Percentiles rank a stretch among this genome's conserved stretches.
These are phyloP conservation scores for Heterotis niloticus DNA, from an alignment of 2,113 vertebrate species.

Conservation along the genomic window DNA sequence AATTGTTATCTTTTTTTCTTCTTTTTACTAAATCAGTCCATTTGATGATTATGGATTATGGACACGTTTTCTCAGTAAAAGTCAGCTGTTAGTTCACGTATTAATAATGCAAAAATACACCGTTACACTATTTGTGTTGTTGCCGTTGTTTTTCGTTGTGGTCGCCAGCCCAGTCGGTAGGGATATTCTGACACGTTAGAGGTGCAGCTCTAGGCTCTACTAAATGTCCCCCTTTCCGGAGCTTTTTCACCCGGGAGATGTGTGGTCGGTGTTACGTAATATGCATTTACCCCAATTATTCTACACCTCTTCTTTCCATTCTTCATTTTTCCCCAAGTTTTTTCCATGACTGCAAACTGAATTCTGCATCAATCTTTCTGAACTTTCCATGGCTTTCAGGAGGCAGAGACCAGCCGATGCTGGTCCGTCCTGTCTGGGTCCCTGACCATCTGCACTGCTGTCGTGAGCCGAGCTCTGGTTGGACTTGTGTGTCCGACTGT, in stretches of 20 bases:
- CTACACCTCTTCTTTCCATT: background rate
- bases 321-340: background rate
- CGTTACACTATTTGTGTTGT: slow-evolving; percentile 20
- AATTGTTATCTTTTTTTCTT: slow-evolving; percentile 28
- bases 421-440: too few species aligned
- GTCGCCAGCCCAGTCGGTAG: slow-evolving; percentile 43
- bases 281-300: background rate
- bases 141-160: slow-evolving; percentile 37
- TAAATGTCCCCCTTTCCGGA: background rate
- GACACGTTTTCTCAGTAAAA: slow-evolving; percentile 14
- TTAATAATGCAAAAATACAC: slow-evolving; percentile 21
- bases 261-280: background rate
- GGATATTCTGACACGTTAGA: slow-evolving; percentile 47
- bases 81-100: background rate
- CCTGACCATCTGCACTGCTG: too few species aligned
- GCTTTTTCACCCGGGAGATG: background rate
- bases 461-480: too few species aligned
- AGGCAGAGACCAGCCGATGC: background rate
- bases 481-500: background rate
- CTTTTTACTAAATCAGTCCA: slow-evolving; percentile 3
- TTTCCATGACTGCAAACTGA: background rate
- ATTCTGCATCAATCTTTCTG: too few species aligned
- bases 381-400: background rate
- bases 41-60: slow-evolving; percentile 22
- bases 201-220: background rate